Conservation (phyloP, 1,140 invertebrate genomes). For the Drosophila persimilis region DNA sequence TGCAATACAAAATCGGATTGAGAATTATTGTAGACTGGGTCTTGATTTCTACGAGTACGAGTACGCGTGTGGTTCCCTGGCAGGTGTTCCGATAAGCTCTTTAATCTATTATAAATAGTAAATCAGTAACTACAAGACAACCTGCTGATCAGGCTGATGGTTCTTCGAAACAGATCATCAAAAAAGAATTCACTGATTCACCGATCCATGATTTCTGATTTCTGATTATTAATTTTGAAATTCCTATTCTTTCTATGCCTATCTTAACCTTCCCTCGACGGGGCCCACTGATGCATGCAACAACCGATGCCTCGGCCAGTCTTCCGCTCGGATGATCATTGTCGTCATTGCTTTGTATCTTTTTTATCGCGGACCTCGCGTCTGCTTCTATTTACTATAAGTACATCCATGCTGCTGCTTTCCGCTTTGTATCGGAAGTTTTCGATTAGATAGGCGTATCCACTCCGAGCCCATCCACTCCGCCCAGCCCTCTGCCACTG, state of each 20-base stretch:
- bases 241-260: conserved; percentile 22
- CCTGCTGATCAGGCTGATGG: too few species aligned
- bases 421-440: conserved; percentile 60
- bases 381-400: background rate
- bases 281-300: conserved; percentile 11
- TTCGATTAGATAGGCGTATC: conserved; percentile 60
- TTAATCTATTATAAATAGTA: background rate
- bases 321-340: conserved; percentile 47
- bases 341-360: conserved; percentile 28
- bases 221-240: background rate
- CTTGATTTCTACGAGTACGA: too few species aligned
- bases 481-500: too few species aligned
- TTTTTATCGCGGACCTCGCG: conserved; percentile 3
- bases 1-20: conserved; percentile 38
- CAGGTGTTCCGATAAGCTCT: too few species aligned
- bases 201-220: conserved; percentile 7
- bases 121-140: background rate
- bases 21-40: background rate
- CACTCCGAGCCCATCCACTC: background rate
- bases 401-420: conserved; percentile 6
- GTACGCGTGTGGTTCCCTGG: too few species aligned
- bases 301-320: conserved; percentile 6
- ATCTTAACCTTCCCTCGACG: conserved; percentile 4
- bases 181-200: background rate
- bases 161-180: too few species aligned